phyloP scores from a whole-genome alignment of 2,888 invertebrate species.

The Macrophya annulata region DNA sequence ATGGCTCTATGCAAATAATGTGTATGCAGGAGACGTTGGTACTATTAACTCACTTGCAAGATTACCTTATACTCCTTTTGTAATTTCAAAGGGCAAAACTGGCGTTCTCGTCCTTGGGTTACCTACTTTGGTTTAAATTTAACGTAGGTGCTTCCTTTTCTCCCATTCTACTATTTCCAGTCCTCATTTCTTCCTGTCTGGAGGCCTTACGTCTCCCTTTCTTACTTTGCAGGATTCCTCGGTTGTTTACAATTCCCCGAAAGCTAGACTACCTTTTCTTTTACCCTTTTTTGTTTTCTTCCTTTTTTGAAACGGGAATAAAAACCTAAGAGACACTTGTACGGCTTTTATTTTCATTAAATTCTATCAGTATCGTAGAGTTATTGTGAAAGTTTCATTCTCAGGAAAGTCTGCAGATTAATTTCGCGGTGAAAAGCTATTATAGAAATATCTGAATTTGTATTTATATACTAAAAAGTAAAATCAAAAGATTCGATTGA shows the following conservation, averaged over 20 bases:
- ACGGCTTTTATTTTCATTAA: too few species aligned
- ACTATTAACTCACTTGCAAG: conserved; percentile 32
- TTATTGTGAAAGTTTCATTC: background rate
- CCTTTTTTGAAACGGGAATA: background rate
- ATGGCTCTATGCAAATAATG: conserved; percentile 48
- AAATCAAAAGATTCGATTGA: background rate
- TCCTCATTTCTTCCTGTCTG: conserved; percentile 4
- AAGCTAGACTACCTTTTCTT: background rate
- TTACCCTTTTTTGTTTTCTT: too few species aligned
- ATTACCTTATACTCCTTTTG: conserved; percentile 42
- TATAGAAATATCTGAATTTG: background rate
- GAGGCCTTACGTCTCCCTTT: background rate
- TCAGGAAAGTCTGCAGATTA: background rate
- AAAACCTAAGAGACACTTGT: too few species aligned
- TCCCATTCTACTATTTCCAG: background rate
- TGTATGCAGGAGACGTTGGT: conserved; percentile 36
- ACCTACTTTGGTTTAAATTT: conserved; percentile 2
- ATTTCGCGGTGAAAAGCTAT: background rate
- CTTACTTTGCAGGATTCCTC: background rate
- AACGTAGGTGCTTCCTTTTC: conserved; percentile 16
- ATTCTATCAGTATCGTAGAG: too few species aligned
- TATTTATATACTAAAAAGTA: background rate
- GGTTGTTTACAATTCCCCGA: conserved; percentile 7
- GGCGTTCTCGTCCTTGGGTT: background rate
- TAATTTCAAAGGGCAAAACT: conserved; percentile 13